Evolutionary conservation across 2,113 vertebrate genomes (phyloP).

Genomic region (Beaufortia kweichowensis): DNA sequence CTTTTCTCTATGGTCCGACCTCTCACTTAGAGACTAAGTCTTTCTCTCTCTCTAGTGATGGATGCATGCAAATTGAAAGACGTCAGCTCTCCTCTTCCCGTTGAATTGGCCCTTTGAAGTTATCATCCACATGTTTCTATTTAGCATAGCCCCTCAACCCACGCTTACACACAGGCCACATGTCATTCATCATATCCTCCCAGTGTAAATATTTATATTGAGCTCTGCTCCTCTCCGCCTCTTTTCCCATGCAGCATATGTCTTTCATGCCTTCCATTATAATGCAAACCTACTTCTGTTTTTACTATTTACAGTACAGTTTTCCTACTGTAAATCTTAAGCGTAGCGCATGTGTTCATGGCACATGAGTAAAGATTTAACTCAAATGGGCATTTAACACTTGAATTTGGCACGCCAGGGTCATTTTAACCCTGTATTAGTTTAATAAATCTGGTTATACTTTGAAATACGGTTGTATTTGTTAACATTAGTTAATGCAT

Average conservation of each 20-base stretch:
- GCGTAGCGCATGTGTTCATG: neutral
- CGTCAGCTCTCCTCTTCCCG: constrained; percentile 3
- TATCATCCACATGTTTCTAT: constrained; percentile 61
- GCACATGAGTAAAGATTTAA: too few relatives aligned
- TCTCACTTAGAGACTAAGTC: neutral
- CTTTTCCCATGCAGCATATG: constrained; percentile 13
- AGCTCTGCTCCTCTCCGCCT: constrained; percentile 10
- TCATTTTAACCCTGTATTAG: too few relatives aligned
- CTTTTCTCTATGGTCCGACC: neutral
- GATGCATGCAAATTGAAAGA: constrained; percentile 19
- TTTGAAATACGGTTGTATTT: too few relatives aligned
- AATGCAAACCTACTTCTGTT: neutral
- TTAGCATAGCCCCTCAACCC: constrained; percentile 47
- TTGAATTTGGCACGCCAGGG: too few relatives aligned
- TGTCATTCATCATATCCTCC: constrained; percentile 41
- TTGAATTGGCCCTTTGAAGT: constrained; percentile 44
- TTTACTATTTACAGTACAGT: neutral
- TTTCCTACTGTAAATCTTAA: neutral
- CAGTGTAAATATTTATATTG: constrained; percentile 43
- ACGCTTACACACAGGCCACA: constrained; percentile 37
- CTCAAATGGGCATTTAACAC: too few relatives aligned
- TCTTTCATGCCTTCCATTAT: constrained; percentile 8
- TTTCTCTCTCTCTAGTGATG: constrained; percentile 23
- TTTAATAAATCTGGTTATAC: too few relatives aligned
- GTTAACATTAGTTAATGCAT: too few relatives aligned